Evolutionary conservation across 2,888 invertebrate genomes (phyloP), one percentile per base, ranked within the genome.

Genomic region (Aleiodes leptofemur): DNA sequence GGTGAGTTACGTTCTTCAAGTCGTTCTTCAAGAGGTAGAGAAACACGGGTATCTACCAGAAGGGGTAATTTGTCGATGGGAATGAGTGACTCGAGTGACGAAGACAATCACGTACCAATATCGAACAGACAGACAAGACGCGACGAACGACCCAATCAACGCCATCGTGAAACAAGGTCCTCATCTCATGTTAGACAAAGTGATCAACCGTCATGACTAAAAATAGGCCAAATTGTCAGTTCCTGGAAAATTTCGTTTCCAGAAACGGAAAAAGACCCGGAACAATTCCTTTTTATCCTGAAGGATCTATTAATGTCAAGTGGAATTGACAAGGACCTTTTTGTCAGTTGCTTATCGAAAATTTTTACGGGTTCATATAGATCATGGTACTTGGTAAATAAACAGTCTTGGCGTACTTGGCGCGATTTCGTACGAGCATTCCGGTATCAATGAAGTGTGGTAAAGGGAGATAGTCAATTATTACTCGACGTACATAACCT

Each of bases 391-490:
- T 43, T 43, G 43, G 43, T 43, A 43, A 43, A 43, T 43, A 43
- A 43, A 43, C 8, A 43, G 43, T 43, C 43, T 43, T 43, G 43
- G 43, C 38, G 55, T 11, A 56, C 66, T 1, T 73, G 73, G 73
- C 70, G 57, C 16, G 76, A 76, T 16, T 76, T 76, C 29, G 43
- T 51, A 3, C 16, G 56, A 16, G 73, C 73, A 13, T 76, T 76
- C 50, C 73, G 69, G 8, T 59, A 31, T 16, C 56, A 76, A 13
- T 76, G 70, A 74, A 71, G 43, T 0, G 71, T 71, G 0, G 51
- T 14, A 16, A 73, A 73, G 34, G 57, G 43, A 4, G 73, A 76
- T 14, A 16, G 31, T n/a, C 73, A 55, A 13, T 55, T 76, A 2
- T 50, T 68, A 14, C 14, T 43, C 1, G 76, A 76, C 23, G 71